A percentile compares a stretch with the other conserved stretches of the same genome.
phyloP scores from a whole-genome alignment of 2,113 vertebrate species.

The Takifugu flavidus region DNA sequence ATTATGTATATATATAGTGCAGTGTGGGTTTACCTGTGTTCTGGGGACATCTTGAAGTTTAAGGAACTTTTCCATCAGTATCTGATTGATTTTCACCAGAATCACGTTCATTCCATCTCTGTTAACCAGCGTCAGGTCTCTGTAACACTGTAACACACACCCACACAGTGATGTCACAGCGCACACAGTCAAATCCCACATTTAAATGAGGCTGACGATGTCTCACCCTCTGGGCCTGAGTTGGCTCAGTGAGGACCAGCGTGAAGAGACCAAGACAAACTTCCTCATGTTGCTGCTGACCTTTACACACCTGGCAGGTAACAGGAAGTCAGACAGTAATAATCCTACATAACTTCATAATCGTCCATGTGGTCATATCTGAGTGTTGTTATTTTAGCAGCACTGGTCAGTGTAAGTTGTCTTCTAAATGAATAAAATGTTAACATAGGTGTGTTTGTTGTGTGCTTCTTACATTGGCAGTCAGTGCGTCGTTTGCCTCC shows the following conservation, averaged over 20 bases:
- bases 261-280: slow-evolving; percentile 91
- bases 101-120: slow-evolving; percentile 90
- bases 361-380: too few species aligned
- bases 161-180: neutral
- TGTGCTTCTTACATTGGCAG: slow-evolving; percentile 79
- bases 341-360: neutral
- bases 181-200: slow-evolving; percentile 4
- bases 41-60: slow-evolving; percentile 85
- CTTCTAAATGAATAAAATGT: too few species aligned
- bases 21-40: slow-evolving; percentile 53
- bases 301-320: slow-evolving; percentile 87
- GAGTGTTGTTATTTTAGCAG: too few species aligned
- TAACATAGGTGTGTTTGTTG: neutral
- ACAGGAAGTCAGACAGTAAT: neutral
- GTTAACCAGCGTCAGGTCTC: slow-evolving; percentile 89
- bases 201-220: too few species aligned
- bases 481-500: slow-evolving; percentile 91
- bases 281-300: slow-evolving; percentile 91
- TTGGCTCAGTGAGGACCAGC: slow-evolving; percentile 82
- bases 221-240: slow-evolving; percentile 90
- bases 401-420: too few species aligned
- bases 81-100: slow-evolving; percentile 93
- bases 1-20: too few species aligned
- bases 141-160: slow-evolving; percentile 80
- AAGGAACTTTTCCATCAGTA: slow-evolving; percentile 94